Base-by-base conservation (phyloP, 2,113 vertebrate genomes). In the Gasterosteus aculeatus region DNA sequence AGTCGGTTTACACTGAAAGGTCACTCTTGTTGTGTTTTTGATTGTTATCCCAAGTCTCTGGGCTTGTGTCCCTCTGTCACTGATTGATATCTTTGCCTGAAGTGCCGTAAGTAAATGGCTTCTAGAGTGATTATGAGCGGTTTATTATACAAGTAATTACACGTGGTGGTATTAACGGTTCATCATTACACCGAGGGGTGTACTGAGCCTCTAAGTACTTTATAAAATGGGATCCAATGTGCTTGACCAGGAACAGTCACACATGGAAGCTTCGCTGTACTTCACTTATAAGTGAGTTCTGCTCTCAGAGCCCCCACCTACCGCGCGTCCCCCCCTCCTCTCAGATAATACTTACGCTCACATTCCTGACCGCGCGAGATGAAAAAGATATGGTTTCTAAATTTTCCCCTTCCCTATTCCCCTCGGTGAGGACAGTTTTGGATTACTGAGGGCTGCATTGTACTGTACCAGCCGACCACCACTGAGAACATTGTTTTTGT, bases 11-110 rank as follows among this genome's bases (percentile, higher is more conserved):
- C 81, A 73, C 80, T 72, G 60, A 65, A 60, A 81, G 91, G 86
- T 92, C 75, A 75, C 64, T 60, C 53, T 54, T 89, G 88, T 89
- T 91, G 81, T 85, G 86, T 78, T 90, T 92, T 73, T 89, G 87
- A 92, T 91, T 87, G 84, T 92, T 89, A 91, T 90, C 85, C 72
- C 69, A 61, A 82, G 73, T 85, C 82, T 78, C 16, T 8, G 12
- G 81, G 72, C 87, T 83, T 84, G 80, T 69, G 77, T 84, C 84
- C 56, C 72, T 54, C 63, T 74, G 79, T 86, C 83, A 83, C 74
- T 87, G 84, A 88, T 85, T 65, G 58, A 80, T 81, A 85, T 90
- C 86, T 62, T 35, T 35, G 59, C 74, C 70, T 38, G 3, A 69
- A 66, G 79, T 85, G 79, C 75, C 46, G 4, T 6, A 74, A 73